phyloP scores from a whole-genome alignment of 2,888 invertebrate species.

The Apodemia duryi region DNA sequence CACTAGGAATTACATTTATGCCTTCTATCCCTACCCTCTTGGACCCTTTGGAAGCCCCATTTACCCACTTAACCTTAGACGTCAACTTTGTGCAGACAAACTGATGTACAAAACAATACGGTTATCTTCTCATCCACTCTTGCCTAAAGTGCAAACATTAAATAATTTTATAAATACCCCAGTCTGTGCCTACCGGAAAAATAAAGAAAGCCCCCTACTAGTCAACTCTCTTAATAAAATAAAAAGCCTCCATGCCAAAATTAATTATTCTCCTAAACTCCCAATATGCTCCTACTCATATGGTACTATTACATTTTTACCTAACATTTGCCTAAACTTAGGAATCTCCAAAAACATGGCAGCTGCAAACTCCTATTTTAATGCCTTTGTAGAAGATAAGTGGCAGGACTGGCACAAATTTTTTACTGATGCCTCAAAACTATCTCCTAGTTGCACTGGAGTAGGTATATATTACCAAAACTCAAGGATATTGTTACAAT shows the following conservation, averaged over 20 bases:
- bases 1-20: too few relatives aligned
- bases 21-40: too few relatives aligned
- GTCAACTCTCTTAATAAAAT: neutral
- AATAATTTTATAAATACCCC: neutral
- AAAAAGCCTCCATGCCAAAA: neutral
- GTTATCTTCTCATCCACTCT: neutral
- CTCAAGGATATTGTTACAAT: neutral
- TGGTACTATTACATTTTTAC: neutral
- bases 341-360: neutral
- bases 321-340: neutral
- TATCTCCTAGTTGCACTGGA: neutral
- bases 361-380: neutral
- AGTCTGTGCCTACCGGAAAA: constrained; percentile 8
- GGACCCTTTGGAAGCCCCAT: too few relatives aligned
- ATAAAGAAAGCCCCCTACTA: constrained; percentile 10
- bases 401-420: constrained; percentile 1
- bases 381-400: constrained; percentile 12
- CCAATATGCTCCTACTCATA: neutral
- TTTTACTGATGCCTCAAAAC: constrained; percentile 12
- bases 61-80: neutral
- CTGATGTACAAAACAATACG: neutral
- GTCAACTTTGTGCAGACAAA: neutral
- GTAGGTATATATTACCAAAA: neutral
- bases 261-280: neutral
- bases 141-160: neutral